phyloP scores from a whole-genome alignment of 1,140 invertebrate species.

The Achatina immaculata region DNA sequence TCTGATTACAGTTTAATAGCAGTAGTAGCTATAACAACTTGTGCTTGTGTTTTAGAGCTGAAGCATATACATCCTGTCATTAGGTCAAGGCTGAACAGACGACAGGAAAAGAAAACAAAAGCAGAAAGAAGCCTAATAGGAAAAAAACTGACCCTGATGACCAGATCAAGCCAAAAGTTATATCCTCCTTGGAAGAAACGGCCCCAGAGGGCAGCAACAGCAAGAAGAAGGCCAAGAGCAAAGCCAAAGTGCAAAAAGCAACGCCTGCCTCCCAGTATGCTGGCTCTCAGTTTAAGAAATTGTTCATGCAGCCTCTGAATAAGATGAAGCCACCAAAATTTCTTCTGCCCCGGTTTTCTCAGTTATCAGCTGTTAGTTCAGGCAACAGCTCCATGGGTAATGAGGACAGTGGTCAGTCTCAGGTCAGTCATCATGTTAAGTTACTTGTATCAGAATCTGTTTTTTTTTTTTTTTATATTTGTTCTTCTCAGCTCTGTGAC shows the following conservation, averaged over 20 bases:
- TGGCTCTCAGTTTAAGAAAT: background rate
- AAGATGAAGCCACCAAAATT: constrained; percentile 7
- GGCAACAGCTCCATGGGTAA: background rate
- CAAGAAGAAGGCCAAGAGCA: background rate
- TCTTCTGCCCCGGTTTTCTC: background rate
- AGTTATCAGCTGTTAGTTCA: too few species aligned
- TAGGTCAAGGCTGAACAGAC: background rate
- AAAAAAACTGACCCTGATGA: background rate
- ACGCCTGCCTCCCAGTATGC: background rate
- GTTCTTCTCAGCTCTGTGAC: too few species aligned
- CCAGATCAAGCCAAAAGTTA: background rate
- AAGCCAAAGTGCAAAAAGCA: background rate
- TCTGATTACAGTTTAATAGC: too few species aligned
- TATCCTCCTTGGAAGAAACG: background rate
- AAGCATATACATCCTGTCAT: background rate
- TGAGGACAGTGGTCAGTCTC: background rate
- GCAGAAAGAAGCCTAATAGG: background rate
- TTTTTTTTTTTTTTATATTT: background rate
- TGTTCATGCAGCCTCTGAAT: constrained; percentile 8
- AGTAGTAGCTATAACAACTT: background rate
- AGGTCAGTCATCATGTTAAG: background rate
- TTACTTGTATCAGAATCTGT: background rate
- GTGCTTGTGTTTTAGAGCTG: background rate
- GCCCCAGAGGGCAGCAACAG: background rate
- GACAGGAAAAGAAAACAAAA: background rate